These are phyloP conservation scores for Melinaea menophilus DNA, from an alignment of 2,888 invertebrate genomes.

Conservation along the genomic window DNA sequence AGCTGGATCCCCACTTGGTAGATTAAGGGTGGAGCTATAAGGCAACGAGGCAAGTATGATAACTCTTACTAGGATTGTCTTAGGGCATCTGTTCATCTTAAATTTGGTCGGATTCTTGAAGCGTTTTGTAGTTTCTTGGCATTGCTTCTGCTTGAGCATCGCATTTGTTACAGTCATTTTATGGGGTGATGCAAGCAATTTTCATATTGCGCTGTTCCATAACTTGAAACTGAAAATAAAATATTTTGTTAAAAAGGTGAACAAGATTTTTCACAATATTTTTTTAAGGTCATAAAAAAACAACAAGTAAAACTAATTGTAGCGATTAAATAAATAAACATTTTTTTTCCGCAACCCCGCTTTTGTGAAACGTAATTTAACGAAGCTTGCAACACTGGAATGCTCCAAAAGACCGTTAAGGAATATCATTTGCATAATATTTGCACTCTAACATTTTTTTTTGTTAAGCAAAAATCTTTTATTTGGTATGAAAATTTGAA, in stretches of 20 bases:
- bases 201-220: conserved; percentile 13
- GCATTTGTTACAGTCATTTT: conserved; percentile 18
- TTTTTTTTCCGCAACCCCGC: conserved; percentile 4
- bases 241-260: background rate
- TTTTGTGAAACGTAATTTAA: conserved; percentile 15
- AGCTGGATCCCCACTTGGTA: conserved; percentile 80
- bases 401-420: conserved; percentile 21
- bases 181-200: background rate
- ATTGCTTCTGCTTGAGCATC: conserved; percentile 35
- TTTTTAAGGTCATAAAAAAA: no score
- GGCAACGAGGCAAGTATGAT: conserved; percentile 61
- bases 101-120: conserved; percentile 37
- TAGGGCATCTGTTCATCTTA: conserved; percentile 49
- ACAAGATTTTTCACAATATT: background rate
- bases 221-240: background rate
- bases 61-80: conserved; percentile 45
- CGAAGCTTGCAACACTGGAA: conserved; percentile 14
- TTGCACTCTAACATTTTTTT: conserved; percentile 15
- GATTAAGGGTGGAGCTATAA: conserved; percentile 60
- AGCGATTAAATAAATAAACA: conserved; percentile 9
- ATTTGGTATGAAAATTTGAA: background rate
- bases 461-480: background rate
- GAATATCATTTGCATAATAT: conserved; percentile 22
- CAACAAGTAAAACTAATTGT: background rate
- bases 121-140: conserved; percentile 38